Percentiles rank a stretch among this genome's conserved stretches.
Evolutionary conservation across 2,888 invertebrate genomes (phyloP).

Genomic region (Hirtodrosophila histrioides): DNA sequence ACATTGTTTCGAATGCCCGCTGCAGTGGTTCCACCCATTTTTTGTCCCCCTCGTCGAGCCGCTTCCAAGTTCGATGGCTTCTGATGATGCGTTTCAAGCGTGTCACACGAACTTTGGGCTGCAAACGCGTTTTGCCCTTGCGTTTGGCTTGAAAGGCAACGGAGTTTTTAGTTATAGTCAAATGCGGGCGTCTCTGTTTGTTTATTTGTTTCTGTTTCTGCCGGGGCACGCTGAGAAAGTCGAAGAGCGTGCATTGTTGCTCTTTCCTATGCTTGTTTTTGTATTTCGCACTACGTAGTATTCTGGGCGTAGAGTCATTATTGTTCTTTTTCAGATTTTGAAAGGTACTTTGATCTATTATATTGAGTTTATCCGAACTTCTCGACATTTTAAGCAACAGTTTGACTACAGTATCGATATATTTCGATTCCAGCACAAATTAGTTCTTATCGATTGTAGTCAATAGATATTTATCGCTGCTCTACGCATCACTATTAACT

Average conservation of each 20-base stretch:
- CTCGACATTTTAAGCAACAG: constrained; percentile 35
- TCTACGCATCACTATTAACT: too few species aligned
- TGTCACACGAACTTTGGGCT: constrained; percentile 53
- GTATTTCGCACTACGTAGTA: constrained; percentile 65
- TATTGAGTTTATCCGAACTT: constrained; percentile 60
- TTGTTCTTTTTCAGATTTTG: constrained; percentile 36
- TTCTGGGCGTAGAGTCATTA: background rate
- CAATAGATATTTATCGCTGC: too few species aligned
- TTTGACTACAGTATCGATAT: too few species aligned
- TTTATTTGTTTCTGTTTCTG: constrained; percentile 37
- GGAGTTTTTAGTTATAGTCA: constrained; percentile 22
- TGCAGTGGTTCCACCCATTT: constrained; percentile 3
- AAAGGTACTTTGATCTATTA: constrained; percentile 60
- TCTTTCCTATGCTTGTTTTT: constrained; percentile 53
- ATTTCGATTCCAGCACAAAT: too few species aligned
- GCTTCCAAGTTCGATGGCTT: constrained; percentile 52
- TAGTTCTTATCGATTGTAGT: too few species aligned
- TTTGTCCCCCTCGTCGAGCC: background rate
- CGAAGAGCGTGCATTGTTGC: constrained; percentile 42
- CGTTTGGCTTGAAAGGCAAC: constrained; percentile 28
- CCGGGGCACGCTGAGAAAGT: constrained; percentile 52
- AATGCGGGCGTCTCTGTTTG: constrained; percentile 24
- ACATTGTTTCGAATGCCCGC: background rate
- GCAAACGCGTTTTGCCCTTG: constrained; percentile 63
- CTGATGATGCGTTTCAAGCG: constrained; percentile 69